Percentiles rank a stretch among this genome's conserved stretches.
phyloP scores from a whole-genome alignment of 2,888 invertebrate genomes.

The Myopa testacea region DNA sequence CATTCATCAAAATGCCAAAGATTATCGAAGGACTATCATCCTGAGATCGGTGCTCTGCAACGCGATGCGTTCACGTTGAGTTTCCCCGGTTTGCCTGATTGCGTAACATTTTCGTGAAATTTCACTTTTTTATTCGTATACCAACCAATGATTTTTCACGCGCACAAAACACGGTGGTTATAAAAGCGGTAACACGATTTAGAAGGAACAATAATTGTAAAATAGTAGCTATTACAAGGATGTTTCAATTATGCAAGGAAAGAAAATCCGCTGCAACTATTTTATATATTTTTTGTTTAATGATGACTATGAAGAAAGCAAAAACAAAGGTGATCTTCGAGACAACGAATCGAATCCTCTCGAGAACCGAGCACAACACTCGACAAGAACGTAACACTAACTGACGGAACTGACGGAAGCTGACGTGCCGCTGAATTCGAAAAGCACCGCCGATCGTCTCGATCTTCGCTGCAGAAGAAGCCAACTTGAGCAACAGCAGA shows the following conservation, averaged over 20 bases:
- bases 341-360: slow-evolving; percentile 62
- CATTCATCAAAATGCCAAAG: background rate
- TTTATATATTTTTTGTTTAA: slow-evolving; percentile 10
- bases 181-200: slow-evolving; percentile 30
- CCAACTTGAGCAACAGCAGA: slow-evolving; percentile 6
- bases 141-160: slow-evolving; percentile 35
- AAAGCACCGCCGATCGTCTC: slow-evolving; percentile 10
- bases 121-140: background rate
- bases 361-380: slow-evolving; percentile 68
- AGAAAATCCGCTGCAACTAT: background rate
- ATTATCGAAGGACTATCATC: no score
- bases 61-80: slow-evolving; percentile 1
- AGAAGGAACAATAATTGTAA: background rate
- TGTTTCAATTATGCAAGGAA: no score
- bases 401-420: slow-evolving; percentile 61
- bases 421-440: slow-evolving; percentile 24
- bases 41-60: no score
- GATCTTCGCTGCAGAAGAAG: background rate
- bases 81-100: slow-evolving; percentile 10
- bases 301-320: slow-evolving; percentile 40
- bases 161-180: slow-evolving; percentile 32
- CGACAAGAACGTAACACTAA: slow-evolving; percentile 69
- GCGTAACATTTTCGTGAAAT: slow-evolving; percentile 24
- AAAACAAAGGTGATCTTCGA: slow-evolving; percentile 51
- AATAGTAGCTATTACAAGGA: no score